Evolutionary conservation across 2,797 vertebrate species (phyloP).

Genomic region (Myripristis jacobus): DNA sequence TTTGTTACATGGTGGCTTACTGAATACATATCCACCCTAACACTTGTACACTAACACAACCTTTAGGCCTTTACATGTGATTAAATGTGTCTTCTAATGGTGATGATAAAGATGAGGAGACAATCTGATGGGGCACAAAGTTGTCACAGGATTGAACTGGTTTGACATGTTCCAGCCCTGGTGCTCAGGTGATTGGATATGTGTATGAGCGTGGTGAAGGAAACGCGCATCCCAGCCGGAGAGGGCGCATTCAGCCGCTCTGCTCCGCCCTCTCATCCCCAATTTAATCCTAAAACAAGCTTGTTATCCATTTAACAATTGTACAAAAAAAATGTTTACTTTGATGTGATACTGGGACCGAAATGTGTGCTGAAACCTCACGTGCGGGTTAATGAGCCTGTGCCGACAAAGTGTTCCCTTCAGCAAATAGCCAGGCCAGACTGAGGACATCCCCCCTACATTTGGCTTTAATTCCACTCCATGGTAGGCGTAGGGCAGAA

Average conservation of each 20-base stretch:
- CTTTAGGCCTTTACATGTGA: too few species aligned
- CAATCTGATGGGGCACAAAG: neutral
- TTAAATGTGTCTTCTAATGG: neutral
- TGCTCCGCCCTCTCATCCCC: neutral
- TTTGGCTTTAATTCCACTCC: accelerated
- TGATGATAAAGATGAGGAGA: neutral
- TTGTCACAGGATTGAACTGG: too few species aligned
- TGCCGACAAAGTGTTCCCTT: constrained; percentile 28
- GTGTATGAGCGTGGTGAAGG: neutral
- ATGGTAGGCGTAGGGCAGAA: accelerated
- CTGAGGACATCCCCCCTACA: neutral
- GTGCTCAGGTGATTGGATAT: too few species aligned
- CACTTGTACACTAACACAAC: too few species aligned
- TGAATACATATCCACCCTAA: neutral
- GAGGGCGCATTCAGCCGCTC: neutral
- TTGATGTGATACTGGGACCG: neutral
- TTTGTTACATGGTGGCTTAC: neutral
- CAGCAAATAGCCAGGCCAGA: constrained; percentile 65
- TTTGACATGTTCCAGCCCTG: too few species aligned
- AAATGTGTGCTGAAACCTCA: neutral
- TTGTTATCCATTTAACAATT: neutral
- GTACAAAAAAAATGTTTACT: neutral
- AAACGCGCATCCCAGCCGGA: constrained; percentile 2
- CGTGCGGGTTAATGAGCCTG: constrained; percentile 12
- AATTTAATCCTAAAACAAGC: neutral